These are phyloP conservation scores for Mycetomoellerius zeteki DNA, from an alignment of 1,140 invertebrate genomes.

Conservation along the genomic window DNA sequence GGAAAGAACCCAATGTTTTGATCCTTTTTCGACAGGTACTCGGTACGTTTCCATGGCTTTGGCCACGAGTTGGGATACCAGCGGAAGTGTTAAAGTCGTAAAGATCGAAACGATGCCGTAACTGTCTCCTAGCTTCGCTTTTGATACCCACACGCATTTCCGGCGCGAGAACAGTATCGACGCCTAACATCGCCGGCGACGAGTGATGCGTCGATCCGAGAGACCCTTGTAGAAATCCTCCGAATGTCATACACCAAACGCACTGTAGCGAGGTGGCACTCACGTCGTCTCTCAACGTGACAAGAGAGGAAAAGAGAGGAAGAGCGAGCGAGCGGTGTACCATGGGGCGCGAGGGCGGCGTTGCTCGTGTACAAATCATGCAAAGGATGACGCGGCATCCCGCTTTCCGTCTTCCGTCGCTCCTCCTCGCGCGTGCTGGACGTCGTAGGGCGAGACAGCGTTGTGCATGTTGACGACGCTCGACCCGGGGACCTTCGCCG, in stretches of 20 bases:
- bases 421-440: constrained; percentile 58
- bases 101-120: constrained; percentile 28
- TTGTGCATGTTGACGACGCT: constrained; percentile 73
- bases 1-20: not conserved
- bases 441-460: constrained; percentile 75
- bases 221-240: constrained; percentile 75
- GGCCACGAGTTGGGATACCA: not conserved
- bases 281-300: constrained; percentile 41
- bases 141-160: constrained; percentile 27
- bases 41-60: not conserved
- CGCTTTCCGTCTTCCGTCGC: constrained; percentile 50
- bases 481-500: constrained; percentile 60
- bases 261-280: constrained; percentile 42
- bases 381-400: constrained; percentile 82
- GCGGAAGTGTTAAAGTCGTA: constrained; percentile 33
- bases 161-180: constrained; percentile 47
- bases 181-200: not conserved
- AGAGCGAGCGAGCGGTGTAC: constrained; percentile 45
- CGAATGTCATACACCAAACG: constrained; percentile 75
- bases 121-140: constrained; percentile 6
- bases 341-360: constrained; percentile 79
- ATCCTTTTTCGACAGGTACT: constrained; percentile 1
- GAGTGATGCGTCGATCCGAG: constrained; percentile 9
- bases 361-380: constrained; percentile 85
- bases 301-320: constrained; percentile 11